Evolutionary conservation across 2,888 invertebrate species (phyloP).

Genomic region (Carabus problematicus): DNA sequence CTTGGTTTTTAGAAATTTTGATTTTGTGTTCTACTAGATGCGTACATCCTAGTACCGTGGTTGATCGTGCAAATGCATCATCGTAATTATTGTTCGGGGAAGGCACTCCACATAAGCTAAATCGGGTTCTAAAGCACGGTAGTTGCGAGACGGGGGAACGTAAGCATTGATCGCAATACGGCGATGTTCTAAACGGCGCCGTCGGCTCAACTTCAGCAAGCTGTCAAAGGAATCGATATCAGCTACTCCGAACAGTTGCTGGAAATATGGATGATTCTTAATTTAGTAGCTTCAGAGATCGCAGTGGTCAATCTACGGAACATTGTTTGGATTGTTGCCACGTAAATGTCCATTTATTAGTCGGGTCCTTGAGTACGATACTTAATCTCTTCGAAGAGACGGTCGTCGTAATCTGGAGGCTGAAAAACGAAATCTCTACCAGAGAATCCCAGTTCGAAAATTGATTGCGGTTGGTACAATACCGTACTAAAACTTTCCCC

Average conservation of each 20-base stretch:
- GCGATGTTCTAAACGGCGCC: slow-evolving; percentile 2
- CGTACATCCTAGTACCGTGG: no score
- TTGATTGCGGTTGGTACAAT: slow-evolving; percentile 25
- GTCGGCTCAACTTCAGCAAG: slow-evolving; percentile 2
- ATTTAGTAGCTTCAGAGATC: not conserved
- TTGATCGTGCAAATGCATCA: no score
- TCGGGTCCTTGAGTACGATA: slow-evolving; percentile 46
- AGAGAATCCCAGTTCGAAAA: slow-evolving; percentile 40
- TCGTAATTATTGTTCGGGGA: no score
- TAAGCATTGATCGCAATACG: not conserved
- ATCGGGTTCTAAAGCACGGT: slow-evolving; percentile 38
- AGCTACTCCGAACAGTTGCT: not conserved
- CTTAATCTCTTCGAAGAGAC: slow-evolving; percentile 46
- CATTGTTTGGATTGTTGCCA: slow-evolving; percentile 46
- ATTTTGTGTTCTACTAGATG: slow-evolving; percentile 37
- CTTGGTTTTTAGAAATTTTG: slow-evolving; percentile 1
- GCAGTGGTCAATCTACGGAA: no score
- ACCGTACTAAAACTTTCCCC: slow-evolving; percentile 42
- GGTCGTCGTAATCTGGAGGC: slow-evolving; percentile 47
- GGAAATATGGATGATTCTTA: slow-evolving; percentile 31
- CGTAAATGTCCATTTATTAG: slow-evolving; percentile 46
- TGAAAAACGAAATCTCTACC: slow-evolving; percentile 13
- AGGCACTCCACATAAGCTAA: slow-evolving; percentile 42
- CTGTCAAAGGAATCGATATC: slow-evolving; percentile 4
- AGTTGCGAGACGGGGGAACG: not conserved